Evolutionary conservation across 2,888 invertebrate species (phyloP).

Genomic region (Terebella lapidaria): DNA sequence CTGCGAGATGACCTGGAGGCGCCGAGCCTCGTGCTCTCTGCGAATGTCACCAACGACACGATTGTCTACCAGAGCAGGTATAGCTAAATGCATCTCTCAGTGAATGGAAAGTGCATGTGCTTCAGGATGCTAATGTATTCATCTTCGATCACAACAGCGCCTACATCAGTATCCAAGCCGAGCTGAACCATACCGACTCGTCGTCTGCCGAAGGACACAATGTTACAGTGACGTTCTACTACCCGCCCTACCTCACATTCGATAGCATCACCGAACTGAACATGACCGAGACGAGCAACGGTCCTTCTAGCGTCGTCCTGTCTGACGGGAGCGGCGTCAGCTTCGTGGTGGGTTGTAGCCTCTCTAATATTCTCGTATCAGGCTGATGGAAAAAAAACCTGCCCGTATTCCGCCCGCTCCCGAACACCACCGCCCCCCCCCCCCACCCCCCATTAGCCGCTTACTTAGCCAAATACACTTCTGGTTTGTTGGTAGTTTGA

Average conservation of each 20-base stretch:
- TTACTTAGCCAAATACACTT: no score
- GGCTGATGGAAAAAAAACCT: no score
- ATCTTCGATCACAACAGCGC: not conserved
- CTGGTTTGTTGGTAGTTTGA: no score
- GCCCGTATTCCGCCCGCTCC: no score
- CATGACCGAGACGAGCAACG: not conserved
- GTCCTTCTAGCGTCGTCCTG: not conserved
- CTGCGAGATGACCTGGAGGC: not conserved
- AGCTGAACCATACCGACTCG: not conserved
- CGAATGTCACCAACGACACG: not conserved
- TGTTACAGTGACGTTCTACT: not conserved
- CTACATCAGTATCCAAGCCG: not conserved
- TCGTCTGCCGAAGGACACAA: not conserved
- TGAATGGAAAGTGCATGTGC: no score
- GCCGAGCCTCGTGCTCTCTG: not conserved
- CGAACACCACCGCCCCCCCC: no score
- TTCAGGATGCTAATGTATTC: not conserved
- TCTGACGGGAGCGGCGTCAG: not conserved
- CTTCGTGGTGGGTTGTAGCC: not conserved
- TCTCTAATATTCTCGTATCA: no score
- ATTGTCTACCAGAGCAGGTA: not conserved
- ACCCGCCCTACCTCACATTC: not conserved
- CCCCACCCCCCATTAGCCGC: no score
- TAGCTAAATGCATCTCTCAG: not conserved
- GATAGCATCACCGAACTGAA: not conserved